Base-by-base conservation (phyloP, 2,797 vertebrate genomes). In the Sebastes nivosus region DNA sequence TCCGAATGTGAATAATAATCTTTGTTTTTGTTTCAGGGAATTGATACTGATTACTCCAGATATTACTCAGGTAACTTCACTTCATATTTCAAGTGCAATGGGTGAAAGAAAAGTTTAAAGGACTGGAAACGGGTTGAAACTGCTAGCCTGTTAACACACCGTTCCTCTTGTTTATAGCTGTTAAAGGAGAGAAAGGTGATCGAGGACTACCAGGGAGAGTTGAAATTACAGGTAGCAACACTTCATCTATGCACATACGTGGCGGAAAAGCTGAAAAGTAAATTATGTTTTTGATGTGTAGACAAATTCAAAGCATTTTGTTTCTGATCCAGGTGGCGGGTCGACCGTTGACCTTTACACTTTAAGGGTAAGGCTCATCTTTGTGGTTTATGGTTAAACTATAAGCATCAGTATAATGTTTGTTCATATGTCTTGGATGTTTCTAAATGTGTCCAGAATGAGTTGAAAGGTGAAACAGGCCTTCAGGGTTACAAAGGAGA, bases 141-240 rank as follows among this genome's bases (percentile, higher is more conserved):
- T 1, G 25, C 57, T 61, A 0, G 18, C 60, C 60, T 34, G 60
- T 34, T 5, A 14, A 16, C 1, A 10, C 4, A 1, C 27, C 7
- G 6, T n/a, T 55, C 11, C 4, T 80, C 7, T 61, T 24, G n/a
- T 74, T 73, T 42, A 2, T 8, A 95, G 94, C 34, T 20, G 0
- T 54, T 13, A 98, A 98, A 89, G 98, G 98, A 81, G 97, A 98
- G 25, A 98, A 96, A 87, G 98, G 98, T 0, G 97, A 98, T 2
- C 72, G 10, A 2, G 95, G 96, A 63, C n/a, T 27, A 1, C 87
- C 92, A 0, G 98, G 98, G 20, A 79, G 84, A 0, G 93, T 97
- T 0, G 96, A 97, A 3, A 93, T 95, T 1, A 94, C 96, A 96
- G 97, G 97, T 98, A 94, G 81, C 73, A 2, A 16, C 6, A 52